A percentile compares a stretch with the other conserved stretches of the same genome.
These are phyloP conservation scores for Latrodectus geometricus DNA, from an alignment of 1,140 invertebrate genomes.

Conservation along the genomic window DNA sequence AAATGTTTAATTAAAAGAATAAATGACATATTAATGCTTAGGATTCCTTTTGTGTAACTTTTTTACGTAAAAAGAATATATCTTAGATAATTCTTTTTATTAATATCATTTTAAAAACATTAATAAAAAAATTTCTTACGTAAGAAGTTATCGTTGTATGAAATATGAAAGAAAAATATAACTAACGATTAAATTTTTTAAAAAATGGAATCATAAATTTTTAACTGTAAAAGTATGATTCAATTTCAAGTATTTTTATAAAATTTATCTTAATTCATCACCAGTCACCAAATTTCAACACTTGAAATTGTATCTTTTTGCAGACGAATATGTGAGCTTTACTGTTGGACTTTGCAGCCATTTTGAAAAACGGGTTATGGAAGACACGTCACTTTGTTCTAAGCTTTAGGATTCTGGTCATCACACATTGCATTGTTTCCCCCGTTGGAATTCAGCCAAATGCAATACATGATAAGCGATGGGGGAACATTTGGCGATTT, in stretches of 20 bases:
- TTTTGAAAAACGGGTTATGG: not conserved
- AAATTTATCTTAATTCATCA: not conserved
- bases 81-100: too few species aligned
- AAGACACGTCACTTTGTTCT: not conserved
- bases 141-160: too few species aligned
- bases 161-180: too few species aligned
- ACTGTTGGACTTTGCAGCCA: too few species aligned
- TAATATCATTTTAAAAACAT: too few species aligned
- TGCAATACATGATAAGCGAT: conserved; percentile 39
- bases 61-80: too few species aligned
- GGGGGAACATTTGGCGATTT: not conserved
- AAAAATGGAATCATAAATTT: too few species aligned
- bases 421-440: conserved; percentile 29
- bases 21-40: too few species aligned
- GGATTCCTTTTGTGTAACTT: too few species aligned
- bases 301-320: not conserved
- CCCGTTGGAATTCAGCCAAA: conserved; percentile 36
- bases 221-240: not conserved
- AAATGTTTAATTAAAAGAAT: too few species aligned
- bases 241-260: not conserved
- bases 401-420: conserved; percentile 23
- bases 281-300: not conserved
- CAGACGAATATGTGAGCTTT: not conserved
- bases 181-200: too few species aligned
- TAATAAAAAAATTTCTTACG: too few species aligned